Conservation (phyloP, 2,797 vertebrate species). For the Lepilemur ruficaudatus region DNA sequence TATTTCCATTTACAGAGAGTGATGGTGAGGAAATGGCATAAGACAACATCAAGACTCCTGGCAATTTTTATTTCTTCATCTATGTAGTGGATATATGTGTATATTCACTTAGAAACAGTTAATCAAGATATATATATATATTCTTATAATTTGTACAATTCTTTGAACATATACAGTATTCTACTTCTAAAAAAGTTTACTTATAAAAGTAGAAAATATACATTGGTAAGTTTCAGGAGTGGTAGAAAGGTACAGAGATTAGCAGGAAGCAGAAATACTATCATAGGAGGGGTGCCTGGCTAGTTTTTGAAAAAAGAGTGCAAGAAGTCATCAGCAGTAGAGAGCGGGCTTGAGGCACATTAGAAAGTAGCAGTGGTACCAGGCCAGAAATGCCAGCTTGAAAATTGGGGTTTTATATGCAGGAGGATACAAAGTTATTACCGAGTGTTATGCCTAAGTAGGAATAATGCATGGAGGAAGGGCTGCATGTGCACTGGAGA, state of each 20-base stretch:
- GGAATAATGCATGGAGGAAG: neutral
- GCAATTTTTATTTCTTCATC: conserved; percentile 13
- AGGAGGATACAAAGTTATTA: neutral
- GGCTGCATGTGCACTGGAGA: neutral
- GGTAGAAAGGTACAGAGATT: neutral
- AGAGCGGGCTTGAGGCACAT: neutral
- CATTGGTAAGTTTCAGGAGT: neutral
- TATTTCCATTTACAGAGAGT: neutral
- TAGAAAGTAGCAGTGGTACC: neutral
- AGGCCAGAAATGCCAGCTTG: neutral
- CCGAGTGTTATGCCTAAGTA: neutral
- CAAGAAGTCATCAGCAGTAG: neutral
- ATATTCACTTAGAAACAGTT: neutral
- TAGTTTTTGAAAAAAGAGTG: neutral
- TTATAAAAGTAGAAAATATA: neutral
- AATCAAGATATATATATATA: neutral
- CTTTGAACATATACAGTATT: neutral
- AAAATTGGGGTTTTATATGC: neutral
- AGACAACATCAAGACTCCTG: neutral
- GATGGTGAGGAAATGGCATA: neutral
- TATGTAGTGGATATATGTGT: neutral
- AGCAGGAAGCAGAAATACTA: neutral
- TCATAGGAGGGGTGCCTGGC: neutral
- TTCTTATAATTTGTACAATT: neutral
- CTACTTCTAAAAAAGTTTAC: neutral